Conservation (phyloP, 2,113 vertebrate species). For the Pavo muticus region DNA sequence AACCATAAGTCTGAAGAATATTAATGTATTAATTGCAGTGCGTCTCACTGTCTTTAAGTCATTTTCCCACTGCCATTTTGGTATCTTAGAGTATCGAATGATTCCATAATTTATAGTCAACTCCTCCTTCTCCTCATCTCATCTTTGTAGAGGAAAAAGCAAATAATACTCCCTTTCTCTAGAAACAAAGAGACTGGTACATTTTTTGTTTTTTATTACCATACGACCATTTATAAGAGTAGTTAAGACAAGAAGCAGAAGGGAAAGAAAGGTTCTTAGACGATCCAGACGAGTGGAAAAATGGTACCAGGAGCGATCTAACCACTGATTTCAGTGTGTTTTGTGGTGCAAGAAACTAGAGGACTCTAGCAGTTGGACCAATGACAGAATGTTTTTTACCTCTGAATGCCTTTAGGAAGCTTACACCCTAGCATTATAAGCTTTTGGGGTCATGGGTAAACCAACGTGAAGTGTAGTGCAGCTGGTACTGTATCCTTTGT, state of each 20-base stretch:
- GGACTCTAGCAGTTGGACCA: not conserved
- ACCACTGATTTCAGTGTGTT: not conserved
- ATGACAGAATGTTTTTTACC: not conserved
- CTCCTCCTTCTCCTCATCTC: rapidly evolving
- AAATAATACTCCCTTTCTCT: not conserved
- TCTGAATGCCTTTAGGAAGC: conserved; percentile 4
- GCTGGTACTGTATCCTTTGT: not conserved
- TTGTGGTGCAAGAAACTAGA: not conserved
- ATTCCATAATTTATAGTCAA: not conserved
- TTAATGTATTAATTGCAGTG: not conserved
- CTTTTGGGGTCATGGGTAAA: conserved; percentile 1
- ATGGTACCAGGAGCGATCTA: not conserved
- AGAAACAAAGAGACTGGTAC: rapidly evolving
- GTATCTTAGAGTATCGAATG: not conserved
- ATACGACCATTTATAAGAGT: not conserved
- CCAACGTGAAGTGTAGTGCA: not conserved
- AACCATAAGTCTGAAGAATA: not conserved
- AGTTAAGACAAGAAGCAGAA: not conserved
- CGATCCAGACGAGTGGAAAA: not conserved
- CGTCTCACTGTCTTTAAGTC: not conserved
- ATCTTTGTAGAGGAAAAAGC: not conserved
- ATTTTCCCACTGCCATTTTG: not conserved
- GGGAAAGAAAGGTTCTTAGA: not conserved
- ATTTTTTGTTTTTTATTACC: not conserved
- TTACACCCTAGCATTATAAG: not conserved